Percentiles rank a stretch among this genome's conserved stretches.
These are phyloP conservation scores for Pocillopora verrucosa DNA, from an alignment of 64 coral and sea anemone species.

Conservation along the genomic window DNA sequence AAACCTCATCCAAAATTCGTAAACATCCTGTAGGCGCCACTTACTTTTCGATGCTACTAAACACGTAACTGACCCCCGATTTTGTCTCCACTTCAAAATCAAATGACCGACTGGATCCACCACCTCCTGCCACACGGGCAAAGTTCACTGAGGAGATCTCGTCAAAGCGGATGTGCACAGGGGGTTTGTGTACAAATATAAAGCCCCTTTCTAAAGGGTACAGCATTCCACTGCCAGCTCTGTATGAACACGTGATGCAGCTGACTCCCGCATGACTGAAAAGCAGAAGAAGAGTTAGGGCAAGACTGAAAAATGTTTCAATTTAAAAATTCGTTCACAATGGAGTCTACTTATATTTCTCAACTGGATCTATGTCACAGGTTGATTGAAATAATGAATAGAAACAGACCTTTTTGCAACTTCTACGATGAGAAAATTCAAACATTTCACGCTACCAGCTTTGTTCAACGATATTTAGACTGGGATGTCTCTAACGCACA, in stretches of 20 bases:
- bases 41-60: conserved; percentile 99
- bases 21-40: not conserved
- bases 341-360: too few species aligned
- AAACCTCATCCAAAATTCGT: not conserved
- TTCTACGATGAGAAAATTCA: too few species aligned
- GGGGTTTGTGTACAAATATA: conserved; percentile 96
- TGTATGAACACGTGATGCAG: conserved; percentile 89
- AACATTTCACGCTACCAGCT: too few species aligned
- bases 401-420: too few species aligned
- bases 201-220: conserved; percentile 96
- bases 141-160: conserved; percentile 96
- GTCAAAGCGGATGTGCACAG: conserved; percentile 93
- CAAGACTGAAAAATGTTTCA: too few species aligned
- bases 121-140: conserved; percentile 92
- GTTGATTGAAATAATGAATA: too few species aligned
- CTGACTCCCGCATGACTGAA: conserved; percentile 73
- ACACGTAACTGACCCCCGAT: conserved; percentile 79
- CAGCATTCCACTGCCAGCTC: conserved; percentile 91
- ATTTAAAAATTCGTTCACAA: too few species aligned
- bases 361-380: too few species aligned
- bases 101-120: conserved; percentile 93
- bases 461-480: too few species aligned
- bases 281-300: not conserved
- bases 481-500: not conserved
- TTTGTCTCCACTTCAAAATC: conserved; percentile 97